Conservation (phyloP, 1,140 invertebrate species). For the Manduca sexta region DNA sequence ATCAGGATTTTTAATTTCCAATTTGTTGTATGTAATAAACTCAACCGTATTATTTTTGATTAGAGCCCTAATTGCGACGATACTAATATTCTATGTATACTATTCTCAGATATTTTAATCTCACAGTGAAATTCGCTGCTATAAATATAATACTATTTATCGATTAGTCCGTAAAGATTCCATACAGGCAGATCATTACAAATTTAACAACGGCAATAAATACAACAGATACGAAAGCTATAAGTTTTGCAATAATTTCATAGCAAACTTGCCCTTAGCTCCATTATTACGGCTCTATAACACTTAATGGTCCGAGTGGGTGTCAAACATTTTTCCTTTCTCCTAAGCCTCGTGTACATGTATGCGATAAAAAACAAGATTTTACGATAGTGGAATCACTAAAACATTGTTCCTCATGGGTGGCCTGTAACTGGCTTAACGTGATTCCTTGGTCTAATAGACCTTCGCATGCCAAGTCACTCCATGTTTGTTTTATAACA, state of each 20-base stretch:
- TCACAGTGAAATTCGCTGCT: too few relatives aligned
- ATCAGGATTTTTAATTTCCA: too few relatives aligned
- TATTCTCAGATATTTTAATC: too few relatives aligned
- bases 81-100: too few relatives aligned
- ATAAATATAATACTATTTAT: too few relatives aligned
- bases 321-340: conserved; percentile 53
- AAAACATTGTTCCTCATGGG: conserved; percentile 64
- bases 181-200: too few relatives aligned
- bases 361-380: conserved; percentile 60
- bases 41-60: too few relatives aligned
- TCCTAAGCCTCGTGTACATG: conserved; percentile 31
- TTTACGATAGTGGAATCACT: conserved; percentile 55
- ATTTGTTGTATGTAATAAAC: too few relatives aligned
- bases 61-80: too few relatives aligned
- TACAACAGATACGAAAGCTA: conserved; percentile 4
- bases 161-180: too few relatives aligned
- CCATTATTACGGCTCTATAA: conserved; percentile 36
- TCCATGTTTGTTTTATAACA: conserved; percentile 36
- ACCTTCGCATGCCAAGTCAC: conserved; percentile 13
- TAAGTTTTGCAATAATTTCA: conserved; percentile 28
- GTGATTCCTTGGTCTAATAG: conserved; percentile 47
- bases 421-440: conserved; percentile 44
- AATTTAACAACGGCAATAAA: conserved; percentile 14
- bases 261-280: conserved; percentile 24
- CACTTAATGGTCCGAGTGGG: conserved; percentile 44